A percentile compares a stretch with the other conserved stretches of the same genome.
Conservation (phyloP, 2,113 vertebrate species). For the Apaloderma vittatum region DNA sequence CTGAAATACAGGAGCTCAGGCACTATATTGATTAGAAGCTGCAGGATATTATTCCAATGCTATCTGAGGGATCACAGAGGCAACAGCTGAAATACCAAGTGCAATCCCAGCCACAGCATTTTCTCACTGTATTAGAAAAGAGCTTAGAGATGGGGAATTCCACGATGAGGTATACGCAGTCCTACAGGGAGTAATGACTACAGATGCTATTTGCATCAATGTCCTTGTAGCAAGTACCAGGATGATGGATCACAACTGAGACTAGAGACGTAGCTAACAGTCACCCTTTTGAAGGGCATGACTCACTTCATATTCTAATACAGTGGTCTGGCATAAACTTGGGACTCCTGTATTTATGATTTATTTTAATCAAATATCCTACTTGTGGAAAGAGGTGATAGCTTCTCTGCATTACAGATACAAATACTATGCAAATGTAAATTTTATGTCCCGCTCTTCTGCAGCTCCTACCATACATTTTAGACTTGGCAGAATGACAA, state of each 20-base stretch:
- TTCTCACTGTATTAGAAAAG: background rate
- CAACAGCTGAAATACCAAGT: slow-evolving; percentile 14
- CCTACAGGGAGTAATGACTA: slow-evolving; percentile 50
- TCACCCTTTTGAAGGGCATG: slow-evolving; percentile 54
- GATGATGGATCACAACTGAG: slow-evolving; percentile 60
- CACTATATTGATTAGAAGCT: slow-evolving; percentile 38
- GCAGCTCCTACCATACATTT: background rate
- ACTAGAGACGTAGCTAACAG: background rate
- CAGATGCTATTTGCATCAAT: slow-evolving; percentile 60
- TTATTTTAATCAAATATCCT: slow-evolving; percentile 50
- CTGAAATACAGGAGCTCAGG: slow-evolving; percentile 4
- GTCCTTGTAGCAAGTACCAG: slow-evolving; percentile 49
- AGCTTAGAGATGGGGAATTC: slow-evolving; percentile 59
- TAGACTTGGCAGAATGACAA: slow-evolving; percentile 36
- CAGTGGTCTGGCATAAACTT: slow-evolving; percentile 38
- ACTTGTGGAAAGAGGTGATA: slow-evolving; percentile 23
- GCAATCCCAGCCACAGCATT: background rate
- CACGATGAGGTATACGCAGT: slow-evolving; percentile 34
- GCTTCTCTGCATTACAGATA: slow-evolving; percentile 21
- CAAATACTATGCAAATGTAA: slow-evolving; percentile 38
- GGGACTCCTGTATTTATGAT: slow-evolving; percentile 29
- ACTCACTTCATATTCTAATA: slow-evolving; percentile 41
- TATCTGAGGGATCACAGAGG: slow-evolving; percentile 35
- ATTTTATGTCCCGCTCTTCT: slow-evolving; percentile 31
- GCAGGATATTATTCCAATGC: slow-evolving; percentile 30